These are phyloP conservation scores for Caranx melampygus DNA, from an alignment of 2,113 vertebrate genomes.

Conservation along the genomic window DNA sequence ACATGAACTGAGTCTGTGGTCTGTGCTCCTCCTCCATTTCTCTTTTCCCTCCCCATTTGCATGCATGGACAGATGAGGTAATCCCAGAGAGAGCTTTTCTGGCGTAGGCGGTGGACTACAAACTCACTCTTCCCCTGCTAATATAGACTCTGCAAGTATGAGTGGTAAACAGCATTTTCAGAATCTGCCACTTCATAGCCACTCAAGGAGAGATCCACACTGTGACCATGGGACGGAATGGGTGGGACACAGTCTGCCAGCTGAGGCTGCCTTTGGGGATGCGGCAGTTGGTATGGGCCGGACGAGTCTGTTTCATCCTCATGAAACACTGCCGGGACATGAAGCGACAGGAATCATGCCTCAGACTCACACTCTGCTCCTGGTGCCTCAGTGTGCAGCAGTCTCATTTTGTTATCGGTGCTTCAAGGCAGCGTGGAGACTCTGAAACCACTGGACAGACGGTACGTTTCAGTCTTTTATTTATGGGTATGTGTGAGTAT, in stretches of 20 bases:
- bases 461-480: neutral
- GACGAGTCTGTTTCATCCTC: constrained; percentile 36
- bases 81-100: neutral
- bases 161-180: neutral
- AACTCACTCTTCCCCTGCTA: neutral
- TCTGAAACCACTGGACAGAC: neutral
- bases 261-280: neutral
- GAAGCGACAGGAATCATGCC: constrained; percentile 47
- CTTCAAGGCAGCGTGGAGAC: neutral
- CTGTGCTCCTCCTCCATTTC: neutral
- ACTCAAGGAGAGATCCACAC: neutral
- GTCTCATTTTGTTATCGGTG: neutral
- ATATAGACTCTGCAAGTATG: constrained; percentile 14
- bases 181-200: neutral
- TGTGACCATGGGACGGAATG: neutral
- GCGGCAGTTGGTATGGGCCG: neutral
- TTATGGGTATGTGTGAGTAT: neutral
- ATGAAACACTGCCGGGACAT: constrained; percentile 58
- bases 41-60: neutral
- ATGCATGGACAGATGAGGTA: constrained; percentile 18
- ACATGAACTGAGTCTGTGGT: no score
- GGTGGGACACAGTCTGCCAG: neutral
- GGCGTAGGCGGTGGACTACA: constrained; percentile 23
- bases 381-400: constrained; percentile 34
- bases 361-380: constrained; percentile 46